Conservation (phyloP, 1,140 invertebrate genomes). For the Hermetia illucens region DNA sequence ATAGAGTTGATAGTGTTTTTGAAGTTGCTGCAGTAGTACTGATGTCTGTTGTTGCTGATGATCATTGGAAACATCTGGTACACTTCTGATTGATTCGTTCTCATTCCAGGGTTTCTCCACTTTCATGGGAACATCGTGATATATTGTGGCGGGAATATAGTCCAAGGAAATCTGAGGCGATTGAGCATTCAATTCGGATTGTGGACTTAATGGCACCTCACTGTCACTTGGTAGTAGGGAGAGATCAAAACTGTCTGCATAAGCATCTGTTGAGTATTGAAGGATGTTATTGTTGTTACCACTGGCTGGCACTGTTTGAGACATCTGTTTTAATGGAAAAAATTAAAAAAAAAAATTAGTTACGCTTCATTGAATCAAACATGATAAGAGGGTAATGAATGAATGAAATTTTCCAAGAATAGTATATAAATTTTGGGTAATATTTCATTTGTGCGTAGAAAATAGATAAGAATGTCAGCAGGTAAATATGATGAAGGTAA, state of each 20-base stretch:
- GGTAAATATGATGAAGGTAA: too few species aligned
- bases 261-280: too few species aligned
- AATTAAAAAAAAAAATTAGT: too few species aligned
- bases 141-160: slow-evolving; percentile 5
- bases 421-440: too few species aligned
- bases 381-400: too few species aligned
- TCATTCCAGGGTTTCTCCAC: neutral
- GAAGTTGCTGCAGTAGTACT: slow-evolving; percentile 7
- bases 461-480: too few species aligned
- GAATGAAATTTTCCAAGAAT: too few species aligned
- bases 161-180: neutral
- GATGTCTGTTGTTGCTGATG: slow-evolving; percentile 1
- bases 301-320: too few species aligned
- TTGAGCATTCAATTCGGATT: neutral
- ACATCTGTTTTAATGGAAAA: too few species aligned
- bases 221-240: slow-evolving; percentile 52
- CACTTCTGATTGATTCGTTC: slow-evolving; percentile 6
- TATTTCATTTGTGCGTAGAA: too few species aligned
- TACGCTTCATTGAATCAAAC: too few species aligned
- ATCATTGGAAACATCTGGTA: slow-evolving; percentile 9
- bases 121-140: slow-evolving; percentile 3
- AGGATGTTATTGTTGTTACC: too few species aligned
- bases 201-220: slow-evolving; percentile 23
- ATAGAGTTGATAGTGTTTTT: slow-evolving; percentile 21
- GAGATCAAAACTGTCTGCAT: slow-evolving; percentile 53